phyloP scores from a whole-genome alignment of 2,888 invertebrate species.

The Allygus modestus region DNA sequence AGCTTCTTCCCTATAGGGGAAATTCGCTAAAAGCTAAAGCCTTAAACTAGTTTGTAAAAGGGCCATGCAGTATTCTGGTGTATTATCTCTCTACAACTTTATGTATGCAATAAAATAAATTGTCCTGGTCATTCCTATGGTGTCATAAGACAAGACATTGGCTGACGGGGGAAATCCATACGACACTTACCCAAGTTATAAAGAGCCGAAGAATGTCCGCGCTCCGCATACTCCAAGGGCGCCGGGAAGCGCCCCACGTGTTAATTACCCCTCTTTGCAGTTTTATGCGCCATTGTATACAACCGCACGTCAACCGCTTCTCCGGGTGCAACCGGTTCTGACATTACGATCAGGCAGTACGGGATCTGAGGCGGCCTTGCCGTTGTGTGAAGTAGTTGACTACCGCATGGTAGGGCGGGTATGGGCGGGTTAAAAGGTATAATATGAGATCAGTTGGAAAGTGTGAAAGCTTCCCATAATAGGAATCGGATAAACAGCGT shows the following conservation, averaged over 20 bases:
- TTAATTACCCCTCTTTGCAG: neutral
- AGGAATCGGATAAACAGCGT: too few species aligned
- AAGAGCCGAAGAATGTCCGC: neutral
- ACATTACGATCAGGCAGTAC: neutral
- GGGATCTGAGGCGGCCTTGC: neutral
- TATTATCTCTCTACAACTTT: too few species aligned
- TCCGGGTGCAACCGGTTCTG: neutral
- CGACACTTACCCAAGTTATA: neutral
- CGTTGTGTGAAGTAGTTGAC: neutral
- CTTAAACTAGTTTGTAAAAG: too few species aligned
- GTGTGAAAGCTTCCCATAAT: too few species aligned
- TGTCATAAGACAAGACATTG: too few species aligned
- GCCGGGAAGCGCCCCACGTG: conserved; percentile 12
- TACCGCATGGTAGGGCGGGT: neutral
- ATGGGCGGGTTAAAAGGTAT: too few species aligned
- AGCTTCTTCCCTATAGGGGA: too few species aligned
- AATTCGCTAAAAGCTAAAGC: too few species aligned
- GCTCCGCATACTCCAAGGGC: neutral
- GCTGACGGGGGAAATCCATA: neutral
- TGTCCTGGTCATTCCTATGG: too few species aligned
- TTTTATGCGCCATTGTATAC: neutral
- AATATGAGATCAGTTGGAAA: too few species aligned
- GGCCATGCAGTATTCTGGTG: too few species aligned
- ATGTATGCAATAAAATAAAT: too few species aligned
- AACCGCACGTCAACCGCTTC: neutral